phyloP scores from a whole-genome alignment of 2,113 vertebrate species.

The Xerus inauris region DNA sequence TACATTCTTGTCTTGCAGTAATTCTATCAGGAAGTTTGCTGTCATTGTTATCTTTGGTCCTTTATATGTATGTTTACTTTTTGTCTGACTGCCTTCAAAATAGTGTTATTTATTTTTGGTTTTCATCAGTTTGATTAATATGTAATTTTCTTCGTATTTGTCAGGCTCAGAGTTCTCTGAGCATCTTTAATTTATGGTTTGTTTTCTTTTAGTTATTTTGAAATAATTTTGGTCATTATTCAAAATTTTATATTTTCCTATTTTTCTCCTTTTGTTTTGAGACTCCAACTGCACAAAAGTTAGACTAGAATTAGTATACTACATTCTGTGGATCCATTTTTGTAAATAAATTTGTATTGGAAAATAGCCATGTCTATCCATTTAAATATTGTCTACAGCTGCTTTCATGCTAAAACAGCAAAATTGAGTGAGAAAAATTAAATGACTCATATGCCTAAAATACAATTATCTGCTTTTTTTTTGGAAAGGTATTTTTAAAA shows the following conservation, averaged over 20 bases:
- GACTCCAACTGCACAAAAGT: neutral
- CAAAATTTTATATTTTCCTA: conserved; percentile 23
- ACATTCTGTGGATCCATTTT: neutral
- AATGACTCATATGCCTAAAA: neutral
- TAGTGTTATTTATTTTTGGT: neutral
- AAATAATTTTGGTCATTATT: conserved; percentile 36
- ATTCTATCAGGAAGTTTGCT: neutral
- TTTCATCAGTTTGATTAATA: conserved; percentile 13
- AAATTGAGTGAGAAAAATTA: neutral
- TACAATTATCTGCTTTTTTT: neutral
- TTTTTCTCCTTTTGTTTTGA: conserved; percentile 18
- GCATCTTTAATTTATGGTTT: neutral
- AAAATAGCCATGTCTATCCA: neutral
- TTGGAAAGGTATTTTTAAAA: no score
- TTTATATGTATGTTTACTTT: neutral
- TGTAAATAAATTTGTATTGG: neutral
- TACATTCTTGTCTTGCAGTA: neutral
- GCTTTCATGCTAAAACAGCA: neutral
- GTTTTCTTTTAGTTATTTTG: neutral
- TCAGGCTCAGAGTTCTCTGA: neutral
- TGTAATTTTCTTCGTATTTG: neutral
- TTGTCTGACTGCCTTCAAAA: neutral
- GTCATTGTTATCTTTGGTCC: neutral
- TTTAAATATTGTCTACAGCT: neutral
- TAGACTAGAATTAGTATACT: neutral